Percentiles rank a stretch among this genome's conserved stretches.
Evolutionary conservation across 1,140 invertebrate genomes (phyloP).

Genomic region (Augochlora pura): DNA sequence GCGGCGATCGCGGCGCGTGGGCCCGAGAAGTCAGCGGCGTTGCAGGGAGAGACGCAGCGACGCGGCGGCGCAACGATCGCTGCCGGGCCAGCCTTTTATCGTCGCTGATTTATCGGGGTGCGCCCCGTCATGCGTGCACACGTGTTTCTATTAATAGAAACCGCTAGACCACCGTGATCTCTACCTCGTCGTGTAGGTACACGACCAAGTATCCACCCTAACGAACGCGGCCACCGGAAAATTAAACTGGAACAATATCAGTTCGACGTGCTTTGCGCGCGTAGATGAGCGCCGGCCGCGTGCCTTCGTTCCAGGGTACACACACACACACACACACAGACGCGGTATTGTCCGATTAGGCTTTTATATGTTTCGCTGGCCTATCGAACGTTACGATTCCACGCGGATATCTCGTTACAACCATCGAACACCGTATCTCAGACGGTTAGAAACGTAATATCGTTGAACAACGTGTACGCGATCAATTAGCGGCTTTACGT

Average conservation of each 20-base stretch:
- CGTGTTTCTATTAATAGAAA: slow-evolving; percentile 67
- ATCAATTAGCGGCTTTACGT: slow-evolving; percentile 1
- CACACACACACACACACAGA: too few relatives aligned
- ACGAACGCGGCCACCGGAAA: slow-evolving; percentile 11
- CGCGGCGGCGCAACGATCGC: slow-evolving; percentile 18
- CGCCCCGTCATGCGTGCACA: slow-evolving; percentile 55
- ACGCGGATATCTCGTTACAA: not conserved
- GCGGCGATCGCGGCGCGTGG: slow-evolving; percentile 20
- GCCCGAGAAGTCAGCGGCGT: not conserved
- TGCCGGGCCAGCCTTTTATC: slow-evolving; percentile 53
- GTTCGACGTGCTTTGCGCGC: too few relatives aligned
- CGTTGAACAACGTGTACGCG: not conserved
- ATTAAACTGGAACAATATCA: slow-evolving; percentile 26
- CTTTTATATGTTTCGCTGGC: slow-evolving; percentile 20
- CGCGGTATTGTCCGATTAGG: not conserved
- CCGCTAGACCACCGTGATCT: slow-evolving; percentile 47
- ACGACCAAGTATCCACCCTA: not conserved
- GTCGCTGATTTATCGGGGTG: slow-evolving; percentile 63
- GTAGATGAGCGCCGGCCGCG: too few relatives aligned
- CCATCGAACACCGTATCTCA: not conserved
- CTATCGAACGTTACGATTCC: slow-evolving; percentile 5
- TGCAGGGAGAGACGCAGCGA: slow-evolving; percentile 6
- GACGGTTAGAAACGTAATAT: not conserved
- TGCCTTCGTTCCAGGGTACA: too few relatives aligned
- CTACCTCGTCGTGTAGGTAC: too few relatives aligned